A percentile compares a stretch with the other conserved stretches of the same genome.
Evolutionary conservation across 2,113 vertebrate genomes (phyloP).

Genomic region (Gavialis gangeticus): DNA sequence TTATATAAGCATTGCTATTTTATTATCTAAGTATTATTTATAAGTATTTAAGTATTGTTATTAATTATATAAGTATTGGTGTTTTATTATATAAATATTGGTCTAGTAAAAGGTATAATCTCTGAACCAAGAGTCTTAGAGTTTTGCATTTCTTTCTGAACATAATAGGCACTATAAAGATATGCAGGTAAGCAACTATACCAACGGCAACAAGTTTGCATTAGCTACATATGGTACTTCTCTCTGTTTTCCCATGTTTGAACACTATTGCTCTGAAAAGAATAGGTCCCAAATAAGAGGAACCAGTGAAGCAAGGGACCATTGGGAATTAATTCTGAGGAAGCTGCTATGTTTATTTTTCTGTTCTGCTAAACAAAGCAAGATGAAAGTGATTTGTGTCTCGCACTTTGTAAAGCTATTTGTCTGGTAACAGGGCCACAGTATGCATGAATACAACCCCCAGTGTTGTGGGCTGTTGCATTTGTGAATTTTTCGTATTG

Average conservation of each 20-base stretch:
- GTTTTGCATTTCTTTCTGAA: not conserved
- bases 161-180: not conserved
- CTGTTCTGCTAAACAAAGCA: not conserved
- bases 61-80: no score
- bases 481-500: not conserved
- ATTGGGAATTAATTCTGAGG: not conserved
- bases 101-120: no score
- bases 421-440: not conserved
- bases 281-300: not conserved
- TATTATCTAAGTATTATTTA: no score
- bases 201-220: not conserved
- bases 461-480: not conserved
- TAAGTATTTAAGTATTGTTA: no score
- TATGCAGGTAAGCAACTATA: not conserved
- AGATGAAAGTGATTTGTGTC: not conserved
- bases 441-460: not conserved
- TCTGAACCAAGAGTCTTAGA: no score
- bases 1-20: no score
- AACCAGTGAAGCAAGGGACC: rapidly evolving
- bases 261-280: no score
- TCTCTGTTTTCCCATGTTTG: not conserved
- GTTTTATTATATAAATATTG: no score
- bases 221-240: not conserved
- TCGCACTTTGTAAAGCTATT: not conserved
- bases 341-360: not conserved